phyloP scores from a whole-genome alignment of 2,888 invertebrate genomes.

The Esperia sulphurella region DNA sequence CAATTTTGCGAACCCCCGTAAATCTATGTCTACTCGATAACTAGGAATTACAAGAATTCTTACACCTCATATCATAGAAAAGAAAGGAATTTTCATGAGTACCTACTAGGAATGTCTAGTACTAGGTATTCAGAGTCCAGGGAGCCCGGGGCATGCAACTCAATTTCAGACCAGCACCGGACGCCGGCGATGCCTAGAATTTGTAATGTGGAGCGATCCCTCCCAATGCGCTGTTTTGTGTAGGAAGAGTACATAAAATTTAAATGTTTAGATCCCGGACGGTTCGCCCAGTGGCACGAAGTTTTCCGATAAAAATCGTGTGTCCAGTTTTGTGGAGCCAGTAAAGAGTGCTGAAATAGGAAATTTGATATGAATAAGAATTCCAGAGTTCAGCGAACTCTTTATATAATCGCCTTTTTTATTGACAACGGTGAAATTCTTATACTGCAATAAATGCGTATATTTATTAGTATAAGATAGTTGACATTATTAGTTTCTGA shows the following conservation, averaged over 20 bases:
- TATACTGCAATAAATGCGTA: too few species aligned
- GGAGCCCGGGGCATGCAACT: slow-evolving; percentile 11
- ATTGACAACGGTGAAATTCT: too few species aligned
- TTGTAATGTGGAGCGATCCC: slow-evolving; percentile 7
- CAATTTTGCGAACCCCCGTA: too few species aligned
- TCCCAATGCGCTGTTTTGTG: slow-evolving; percentile 2
- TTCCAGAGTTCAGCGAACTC: too few species aligned
- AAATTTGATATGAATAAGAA: too few species aligned
- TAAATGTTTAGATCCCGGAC: slow-evolving; percentile 7
- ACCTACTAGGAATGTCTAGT: background rate
- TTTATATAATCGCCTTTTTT: too few species aligned
- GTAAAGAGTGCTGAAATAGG: background rate
- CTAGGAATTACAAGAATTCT: too few species aligned
- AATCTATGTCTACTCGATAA: too few species aligned
- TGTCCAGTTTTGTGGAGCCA: background rate
- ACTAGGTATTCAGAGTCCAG: slow-evolving; percentile 3
- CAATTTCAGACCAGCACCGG: slow-evolving; percentile 6
- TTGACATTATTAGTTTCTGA: too few species aligned
- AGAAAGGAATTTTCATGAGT: background rate
- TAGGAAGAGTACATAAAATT: slow-evolving; percentile 7
- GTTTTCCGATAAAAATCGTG: slow-evolving; percentile 3
- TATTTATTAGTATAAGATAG: too few species aligned
- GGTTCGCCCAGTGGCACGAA: background rate
- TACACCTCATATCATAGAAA: too few species aligned
- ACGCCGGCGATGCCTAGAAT: slow-evolving; percentile 6